Base-by-base conservation (phyloP, 2,113 vertebrate genomes). In the Saimiri boliviensis region DNA sequence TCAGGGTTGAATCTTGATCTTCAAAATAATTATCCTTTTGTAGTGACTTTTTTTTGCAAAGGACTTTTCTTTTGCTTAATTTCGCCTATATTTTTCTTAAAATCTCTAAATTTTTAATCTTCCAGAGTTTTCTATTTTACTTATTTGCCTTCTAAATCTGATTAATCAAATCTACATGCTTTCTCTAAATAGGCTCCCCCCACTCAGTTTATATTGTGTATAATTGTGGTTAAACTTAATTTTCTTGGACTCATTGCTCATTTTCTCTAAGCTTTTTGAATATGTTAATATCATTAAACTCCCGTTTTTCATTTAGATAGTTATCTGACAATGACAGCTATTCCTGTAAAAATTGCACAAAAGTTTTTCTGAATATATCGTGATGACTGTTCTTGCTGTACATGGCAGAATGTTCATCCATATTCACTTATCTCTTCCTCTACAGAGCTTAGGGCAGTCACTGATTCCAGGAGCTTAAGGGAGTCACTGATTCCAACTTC, bases 191-290 rank as follows among this genome's bases (percentile, higher is more conserved):
- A 96, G 90, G 37, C 96, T 88, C 70, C 93, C 80, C 68, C 94
- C 90, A 80, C 86, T 93, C 97, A 97, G 82, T 89, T 95, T 37
- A 56, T 97, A 89, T 89, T 98, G 81, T 96, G 25, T 86, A 89
- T 35, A 91, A 94, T 54, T 98, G 86, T 93, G 92, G 81, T 60
- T 76, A 68, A 91, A 97, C 68, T 98, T 87, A 89, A 96, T 97
- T 97, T 97, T 98, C 96, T 96, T 96, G 85, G 91, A 81, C 42
- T 96, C 56, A 87, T 98, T 97, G 97, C n/a, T 93, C 73, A 93
- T 96, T 97, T 97, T 97, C 56, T 96, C 58, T 96, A 68, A 45
- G 77, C 42, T 71, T 97, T 97, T 97, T 96, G 98, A 98, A 98
- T 97, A 95, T 98, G 86, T 96, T 98, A 97, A 94, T 97, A 68